Evolutionary conservation across 2,797 vertebrate genomes (phyloP), one percentile per base, ranked within the genome.

Genomic region (Lateolabrax maculatus): DNA sequence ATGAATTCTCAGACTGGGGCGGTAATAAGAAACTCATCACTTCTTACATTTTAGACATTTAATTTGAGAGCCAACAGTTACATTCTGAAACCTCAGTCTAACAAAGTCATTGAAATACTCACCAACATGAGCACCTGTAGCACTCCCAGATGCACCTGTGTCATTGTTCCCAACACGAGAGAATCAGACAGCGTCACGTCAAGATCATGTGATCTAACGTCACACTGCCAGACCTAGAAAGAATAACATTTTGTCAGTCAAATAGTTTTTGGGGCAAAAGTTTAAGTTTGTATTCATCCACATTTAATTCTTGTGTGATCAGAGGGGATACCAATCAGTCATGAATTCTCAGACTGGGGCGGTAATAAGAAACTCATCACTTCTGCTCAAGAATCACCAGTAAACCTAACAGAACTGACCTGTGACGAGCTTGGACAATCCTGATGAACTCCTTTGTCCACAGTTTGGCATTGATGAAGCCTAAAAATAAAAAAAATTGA

Each of bases 321-420:
- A 90, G 85, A 87, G 71, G 37, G 51, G 16, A 58, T 84, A 92
- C 89, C 91, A 90, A 79, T 91, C 89, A 92, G 87, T 93, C 91
- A 93, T 79, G 81, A 79, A 81, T 80, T 21, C 0, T 93, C 90
- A 93, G 90, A 91, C 91, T 93, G 90, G 91, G 89, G 89, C 86
- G 80, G 83, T 90, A 91, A 79, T 52, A 46, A 62, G 1, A 11
- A 67, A 57, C 23, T 88, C 74, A 92, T 89, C 89, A 91, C 12
- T 1, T 83, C 71, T 25, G 6, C 29, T n/a, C 16, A 0, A 6
- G 1, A 19, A 3, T 0, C 5, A 0, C 23, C 15, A 25, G 6
- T 16, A 5, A 34, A 6, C 2, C 7, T 16, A 0, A 25, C 4
- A 0, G 41, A 7, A 23, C 2, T 0, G 5, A 31, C 11, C 34